Evolutionary conservation across 2,888 invertebrate species (phyloP), one percentile per base, ranked within the genome.

Genomic region (Sarcophaga subvicina): DNA sequence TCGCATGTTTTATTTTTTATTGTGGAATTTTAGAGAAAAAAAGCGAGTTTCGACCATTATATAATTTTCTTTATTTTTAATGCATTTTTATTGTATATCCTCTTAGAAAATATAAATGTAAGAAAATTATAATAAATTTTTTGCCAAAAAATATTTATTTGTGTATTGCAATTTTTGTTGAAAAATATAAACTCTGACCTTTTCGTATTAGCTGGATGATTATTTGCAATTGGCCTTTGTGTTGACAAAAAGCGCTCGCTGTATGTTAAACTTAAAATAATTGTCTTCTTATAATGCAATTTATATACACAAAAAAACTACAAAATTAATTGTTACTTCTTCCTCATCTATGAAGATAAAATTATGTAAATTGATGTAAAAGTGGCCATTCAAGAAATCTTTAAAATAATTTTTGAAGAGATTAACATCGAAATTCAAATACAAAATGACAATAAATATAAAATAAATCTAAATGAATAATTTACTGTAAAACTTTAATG

Each of bases 191-290:
- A 59, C 17, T 59, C 37, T 63, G 69, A 91, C 90, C 90, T 92
- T 91, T 92, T 89, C 89, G 91, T 90, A 92, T 93, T 93, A 93
- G 93, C 92, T 93, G 92, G 93, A 93, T 93, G 93, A 93, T 93
- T 93, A 93, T 93, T 93, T 93, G 93, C 92, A 93, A 93, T 93
- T 93, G 93, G 93, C 93, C 93, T 93, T 93, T 93, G 93, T 93
- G 93, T 93, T 93, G 93, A 93, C 92, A 93, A 93, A 93, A 93
- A 93, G 93, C 92, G 93, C 93, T 93, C 91, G 91, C 91, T 91
- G 90, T 89, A 88, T 87, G 86, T 88, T 89, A 85, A 89, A 80
- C 88, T 64, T 73, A 69, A 54, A 82, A 63, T 71, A 25, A 89
- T 89, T 91, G 89, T 90, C 86, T 88, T 88, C 89, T 90, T 88